Conservation (phyloP, 2,113 vertebrate species). For the Ceyx melanurus region DNA sequence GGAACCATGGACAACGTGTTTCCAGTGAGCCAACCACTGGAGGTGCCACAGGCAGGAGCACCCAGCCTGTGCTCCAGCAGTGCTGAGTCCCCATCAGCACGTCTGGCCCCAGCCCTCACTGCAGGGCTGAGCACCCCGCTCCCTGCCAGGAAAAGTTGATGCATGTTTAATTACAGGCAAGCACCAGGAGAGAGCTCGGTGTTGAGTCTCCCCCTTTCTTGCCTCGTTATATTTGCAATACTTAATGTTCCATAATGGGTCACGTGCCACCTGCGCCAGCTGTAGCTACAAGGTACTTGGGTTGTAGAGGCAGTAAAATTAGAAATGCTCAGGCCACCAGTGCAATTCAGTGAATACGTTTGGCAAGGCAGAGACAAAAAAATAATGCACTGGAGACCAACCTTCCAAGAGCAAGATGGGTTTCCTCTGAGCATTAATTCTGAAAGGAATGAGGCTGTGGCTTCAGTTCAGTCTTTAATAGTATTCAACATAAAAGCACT, state of each 20-base stretch:
- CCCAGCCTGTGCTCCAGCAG: not conserved
- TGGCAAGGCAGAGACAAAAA: not conserved
- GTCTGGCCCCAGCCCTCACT: not conserved
- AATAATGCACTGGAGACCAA: not conserved
- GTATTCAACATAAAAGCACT: slow-evolving; percentile 36
- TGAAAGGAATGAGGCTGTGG: slow-evolving; percentile 12
- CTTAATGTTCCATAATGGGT: not conserved
- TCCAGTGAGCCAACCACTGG: accelerated
- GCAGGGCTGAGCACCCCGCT: not conserved
- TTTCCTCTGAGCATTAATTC: slow-evolving; percentile 28
- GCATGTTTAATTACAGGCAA: not conserved
- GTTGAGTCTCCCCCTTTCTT: not conserved
- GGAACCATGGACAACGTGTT: not conserved
- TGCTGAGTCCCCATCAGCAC: accelerated
- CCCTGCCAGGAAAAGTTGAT: not conserved
- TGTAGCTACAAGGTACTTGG: not conserved
- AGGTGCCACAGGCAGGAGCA: not conserved
- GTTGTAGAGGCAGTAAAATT: not conserved
- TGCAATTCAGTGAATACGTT: not conserved
- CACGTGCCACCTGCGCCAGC: not conserved
- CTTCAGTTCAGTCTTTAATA: slow-evolving; percentile 47
- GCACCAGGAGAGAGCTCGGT: not conserved
- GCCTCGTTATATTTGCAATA: not conserved
- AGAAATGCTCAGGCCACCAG: not conserved
- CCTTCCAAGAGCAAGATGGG: not conserved